Conservation (phyloP, 1,140 invertebrate species). For the Sweltsa coloradensis region DNA sequence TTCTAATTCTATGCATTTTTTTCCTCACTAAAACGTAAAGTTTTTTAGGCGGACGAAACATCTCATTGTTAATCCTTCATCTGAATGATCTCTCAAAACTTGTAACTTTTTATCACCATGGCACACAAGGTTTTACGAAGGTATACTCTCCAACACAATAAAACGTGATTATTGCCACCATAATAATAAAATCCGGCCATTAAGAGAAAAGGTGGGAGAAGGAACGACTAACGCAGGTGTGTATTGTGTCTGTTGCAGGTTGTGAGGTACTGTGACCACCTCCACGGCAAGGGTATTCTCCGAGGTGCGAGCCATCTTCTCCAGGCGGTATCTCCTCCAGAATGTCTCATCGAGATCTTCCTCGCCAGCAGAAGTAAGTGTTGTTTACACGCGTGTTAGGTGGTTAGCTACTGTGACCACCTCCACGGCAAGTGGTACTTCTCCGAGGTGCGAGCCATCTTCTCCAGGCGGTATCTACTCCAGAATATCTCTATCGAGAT, state of each 20-base stretch:
- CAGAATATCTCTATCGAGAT: constrained; percentile 98
- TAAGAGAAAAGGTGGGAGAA: too few species aligned
- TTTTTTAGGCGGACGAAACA: too few species aligned
- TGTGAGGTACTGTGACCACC: constrained; percentile 91
- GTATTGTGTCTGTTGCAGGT: constrained; percentile 75
- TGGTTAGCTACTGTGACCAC: constrained; percentile 93
- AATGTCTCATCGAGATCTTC: constrained; percentile 97
- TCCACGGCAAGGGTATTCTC: constrained; percentile 99
- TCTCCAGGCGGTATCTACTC: constrained; percentile 88
- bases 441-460: constrained; percentile 96
- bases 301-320: constrained; percentile 97
- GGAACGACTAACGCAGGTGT: too few species aligned
- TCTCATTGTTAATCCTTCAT: too few species aligned
- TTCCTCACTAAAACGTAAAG: too few species aligned
- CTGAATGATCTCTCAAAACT: too few species aligned
- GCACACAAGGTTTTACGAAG: too few species aligned
- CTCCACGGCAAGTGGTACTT: constrained; percentile 99
- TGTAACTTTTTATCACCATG: too few species aligned
- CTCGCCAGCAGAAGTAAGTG: constrained; percentile 92
- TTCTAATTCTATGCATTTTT: too few species aligned
- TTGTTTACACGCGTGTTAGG: constrained; percentile 63
- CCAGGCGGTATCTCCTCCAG: constrained; percentile 88
- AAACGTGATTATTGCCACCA: too few species aligned
- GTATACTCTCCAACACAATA: too few species aligned
- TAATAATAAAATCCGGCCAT: too few species aligned